Evolutionary conservation across 1,140 invertebrate species (phyloP).

Genomic region (Penaeus chinensis): DNA sequence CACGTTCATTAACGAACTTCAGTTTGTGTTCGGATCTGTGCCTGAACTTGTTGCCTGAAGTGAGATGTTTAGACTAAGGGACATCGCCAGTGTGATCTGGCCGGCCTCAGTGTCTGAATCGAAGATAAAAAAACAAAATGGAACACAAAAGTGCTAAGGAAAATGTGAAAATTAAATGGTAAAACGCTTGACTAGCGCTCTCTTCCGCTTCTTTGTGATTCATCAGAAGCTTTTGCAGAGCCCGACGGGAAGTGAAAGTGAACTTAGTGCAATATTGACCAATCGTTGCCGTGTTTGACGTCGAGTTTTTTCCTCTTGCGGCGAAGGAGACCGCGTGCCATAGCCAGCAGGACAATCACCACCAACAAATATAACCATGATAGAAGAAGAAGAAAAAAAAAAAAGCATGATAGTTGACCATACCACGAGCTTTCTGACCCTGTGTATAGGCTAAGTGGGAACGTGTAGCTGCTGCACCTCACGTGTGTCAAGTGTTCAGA

Average conservation of each 20-base stretch:
- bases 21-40: constrained; percentile 30
- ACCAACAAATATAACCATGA: background rate
- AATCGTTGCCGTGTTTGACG: constrained; percentile 11
- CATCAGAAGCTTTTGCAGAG: constrained; percentile 9
- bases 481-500: constrained; percentile 47
- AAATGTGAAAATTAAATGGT: background rate
- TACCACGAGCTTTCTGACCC: constrained; percentile 51
- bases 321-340: constrained; percentile 21
- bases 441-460: constrained; percentile 20
- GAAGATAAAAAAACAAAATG: too few species aligned
- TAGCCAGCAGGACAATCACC: constrained; percentile 30
- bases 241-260: constrained; percentile 1
- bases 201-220: background rate
- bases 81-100: too few species aligned
- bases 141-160: too few species aligned
- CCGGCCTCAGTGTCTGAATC: too few species aligned
- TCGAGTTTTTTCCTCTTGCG: too few species aligned
- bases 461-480: constrained; percentile 21
- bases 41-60: background rate
- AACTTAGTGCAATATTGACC: constrained; percentile 28
- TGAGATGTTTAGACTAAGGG: constrained; percentile 1
- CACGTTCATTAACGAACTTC: background rate
- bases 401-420: constrained; percentile 49
- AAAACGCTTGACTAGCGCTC: too few species aligned
- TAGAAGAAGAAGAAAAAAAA: constrained; percentile 1